Conservation (phyloP, 2,113 vertebrate genomes). For the Panurus biarmicus region DNA sequence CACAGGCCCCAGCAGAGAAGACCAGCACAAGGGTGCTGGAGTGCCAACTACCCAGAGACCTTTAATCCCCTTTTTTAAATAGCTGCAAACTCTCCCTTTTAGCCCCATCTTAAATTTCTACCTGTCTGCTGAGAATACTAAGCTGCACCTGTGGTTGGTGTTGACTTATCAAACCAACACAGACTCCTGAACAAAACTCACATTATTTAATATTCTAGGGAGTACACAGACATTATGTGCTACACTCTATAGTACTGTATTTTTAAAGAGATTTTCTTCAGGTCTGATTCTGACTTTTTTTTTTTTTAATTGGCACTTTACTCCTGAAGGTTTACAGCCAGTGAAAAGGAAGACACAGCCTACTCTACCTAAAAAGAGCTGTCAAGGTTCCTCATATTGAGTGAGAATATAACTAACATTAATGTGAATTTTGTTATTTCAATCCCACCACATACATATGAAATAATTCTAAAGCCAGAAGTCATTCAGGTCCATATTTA, state of each 20-base stretch:
- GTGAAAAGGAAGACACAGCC: not conserved
- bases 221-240: not conserved
- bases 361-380: not conserved
- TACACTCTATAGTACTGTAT: rapidly evolving
- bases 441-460: no score
- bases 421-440: not conserved
- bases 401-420: not conserved
- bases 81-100: not conserved
- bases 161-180: not conserved
- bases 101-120: not conserved
- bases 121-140: not conserved
- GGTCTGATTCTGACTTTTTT: not conserved
- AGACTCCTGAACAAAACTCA: not conserved
- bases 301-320: not conserved
- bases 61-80: not conserved
- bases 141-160: not conserved
- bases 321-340: not conserved
- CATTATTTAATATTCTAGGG: not conserved
- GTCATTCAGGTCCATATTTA: conserved; percentile 15
- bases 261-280: not conserved
- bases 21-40: rapidly evolving
- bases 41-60: no score
- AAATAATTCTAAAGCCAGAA: not conserved
- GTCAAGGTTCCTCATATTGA: not conserved
- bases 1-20: not conserved